Evolutionary conservation across 2,797 vertebrate genomes (phyloP).

Genomic region (Ctenopoma multispine): DNA sequence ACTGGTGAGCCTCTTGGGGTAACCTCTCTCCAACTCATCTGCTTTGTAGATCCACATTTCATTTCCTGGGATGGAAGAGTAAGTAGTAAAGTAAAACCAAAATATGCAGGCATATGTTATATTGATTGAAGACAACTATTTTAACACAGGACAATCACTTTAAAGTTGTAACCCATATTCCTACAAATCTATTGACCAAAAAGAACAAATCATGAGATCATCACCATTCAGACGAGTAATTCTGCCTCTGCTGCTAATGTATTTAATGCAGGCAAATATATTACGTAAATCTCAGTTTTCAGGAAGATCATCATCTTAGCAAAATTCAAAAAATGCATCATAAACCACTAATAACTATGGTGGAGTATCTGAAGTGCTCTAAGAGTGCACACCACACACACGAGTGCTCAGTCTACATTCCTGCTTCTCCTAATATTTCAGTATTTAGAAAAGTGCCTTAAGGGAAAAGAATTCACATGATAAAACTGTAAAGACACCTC

Average conservation of each 20-base stretch:
- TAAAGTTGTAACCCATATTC: neutral
- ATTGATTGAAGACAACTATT: neutral
- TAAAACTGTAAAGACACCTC: constrained; percentile 33
- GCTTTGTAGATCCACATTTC: constrained; percentile 95
- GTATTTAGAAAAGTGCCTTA: constrained; percentile 34
- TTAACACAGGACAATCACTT: constrained; percentile 9
- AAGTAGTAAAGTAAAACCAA: neutral
- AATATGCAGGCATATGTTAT: neutral
- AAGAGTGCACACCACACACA: constrained; percentile 44
- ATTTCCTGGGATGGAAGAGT: constrained; percentile 83
- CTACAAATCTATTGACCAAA: constrained; percentile 18
- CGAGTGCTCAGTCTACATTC: constrained; percentile 61
- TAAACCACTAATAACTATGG: constrained; percentile 73
- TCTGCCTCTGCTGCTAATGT: constrained; percentile 19
- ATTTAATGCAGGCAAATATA: constrained; percentile 24
- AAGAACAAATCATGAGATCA: constrained; percentile 14
- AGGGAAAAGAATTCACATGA: constrained; percentile 37
- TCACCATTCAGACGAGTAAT: neutral
- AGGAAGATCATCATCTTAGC: constrained; percentile 55
- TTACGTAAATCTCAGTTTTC: constrained; percentile 50
- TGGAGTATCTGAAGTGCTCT: constrained; percentile 52
- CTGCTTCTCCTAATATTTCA: constrained; percentile 59
- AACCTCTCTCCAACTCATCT: constrained; percentile 90
- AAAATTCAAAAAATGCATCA: constrained; percentile 63
- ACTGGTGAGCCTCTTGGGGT: constrained; percentile 91